These are phyloP conservation scores for Drosophila nigrodunni DNA, from an alignment of 1,140 invertebrate genomes.

Conservation along the genomic window DNA sequence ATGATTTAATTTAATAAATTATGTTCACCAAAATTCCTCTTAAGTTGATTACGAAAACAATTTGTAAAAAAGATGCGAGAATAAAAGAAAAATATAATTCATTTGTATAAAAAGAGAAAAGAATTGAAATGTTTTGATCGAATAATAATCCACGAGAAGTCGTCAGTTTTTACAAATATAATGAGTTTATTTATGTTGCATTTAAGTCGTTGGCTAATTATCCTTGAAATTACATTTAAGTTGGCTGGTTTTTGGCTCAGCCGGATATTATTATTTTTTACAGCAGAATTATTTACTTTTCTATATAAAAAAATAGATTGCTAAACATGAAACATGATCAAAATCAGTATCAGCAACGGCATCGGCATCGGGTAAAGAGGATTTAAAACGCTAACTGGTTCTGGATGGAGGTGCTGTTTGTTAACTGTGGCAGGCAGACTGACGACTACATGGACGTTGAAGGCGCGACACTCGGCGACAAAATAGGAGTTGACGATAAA, in stretches of 20 bases:
- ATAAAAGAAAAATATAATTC: slow-evolving; percentile 52
- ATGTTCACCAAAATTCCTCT: slow-evolving; percentile 6
- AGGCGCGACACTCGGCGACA: slow-evolving; percentile 51
- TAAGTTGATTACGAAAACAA: slow-evolving; percentile 25
- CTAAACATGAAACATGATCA: slow-evolving; percentile 51
- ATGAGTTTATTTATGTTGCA: slow-evolving; percentile 71
- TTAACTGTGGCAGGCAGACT: slow-evolving; percentile 54
- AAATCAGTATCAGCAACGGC: slow-evolving; percentile 7
- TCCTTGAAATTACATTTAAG: slow-evolving; percentile 49
- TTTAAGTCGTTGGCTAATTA: slow-evolving; percentile 68
- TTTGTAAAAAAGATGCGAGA: slow-evolving; percentile 52
- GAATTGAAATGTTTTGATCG: slow-evolving; percentile 3
- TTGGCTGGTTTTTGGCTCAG: slow-evolving; percentile 27
- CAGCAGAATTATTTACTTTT: slow-evolving; percentile 50
- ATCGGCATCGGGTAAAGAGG: too few species aligned
- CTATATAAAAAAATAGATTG: slow-evolving; percentile 77
- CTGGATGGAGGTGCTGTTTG: slow-evolving; percentile 18
- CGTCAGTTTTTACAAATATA: slow-evolving; percentile 63
- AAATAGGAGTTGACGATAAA: slow-evolving; percentile 66
- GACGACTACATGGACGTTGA: slow-evolving; percentile 21
- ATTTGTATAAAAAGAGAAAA: slow-evolving; percentile 45
- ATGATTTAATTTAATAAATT: background rate
- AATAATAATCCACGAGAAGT: background rate
- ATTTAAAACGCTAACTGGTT: background rate
- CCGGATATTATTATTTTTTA: slow-evolving; percentile 33